Evolutionary conservation across 1,140 invertebrate genomes (phyloP).

Genomic region (Habropoda laboriosa): DNA sequence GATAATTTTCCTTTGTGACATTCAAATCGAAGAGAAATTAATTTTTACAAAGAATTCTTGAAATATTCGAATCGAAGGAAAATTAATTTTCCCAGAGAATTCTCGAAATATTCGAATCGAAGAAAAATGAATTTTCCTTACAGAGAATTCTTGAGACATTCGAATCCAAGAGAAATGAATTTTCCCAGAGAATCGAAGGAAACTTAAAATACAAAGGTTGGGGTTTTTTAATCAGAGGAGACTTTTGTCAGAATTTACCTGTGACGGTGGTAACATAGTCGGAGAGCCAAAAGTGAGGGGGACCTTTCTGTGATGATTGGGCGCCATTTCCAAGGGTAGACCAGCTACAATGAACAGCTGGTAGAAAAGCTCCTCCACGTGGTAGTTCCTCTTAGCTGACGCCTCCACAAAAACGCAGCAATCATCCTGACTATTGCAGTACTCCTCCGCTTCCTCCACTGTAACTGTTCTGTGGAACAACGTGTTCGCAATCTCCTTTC

Average conservation of each 20-base stretch:
- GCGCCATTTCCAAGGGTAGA: slow-evolving; percentile 93
- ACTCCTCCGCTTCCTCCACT: slow-evolving; percentile 86
- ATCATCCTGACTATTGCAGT: slow-evolving; percentile 87
- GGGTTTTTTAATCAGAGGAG: no score
- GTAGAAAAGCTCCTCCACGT: slow-evolving; percentile 91
- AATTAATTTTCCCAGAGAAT: no score
- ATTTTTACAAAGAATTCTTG: no score
- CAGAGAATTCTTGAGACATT: no score
- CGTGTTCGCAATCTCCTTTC: not conserved
- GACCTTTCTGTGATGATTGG: slow-evolving; percentile 90
- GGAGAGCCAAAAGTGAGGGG: slow-evolving; percentile 86
- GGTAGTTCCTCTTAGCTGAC: slow-evolving; percentile 90
- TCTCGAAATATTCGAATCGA: no score
- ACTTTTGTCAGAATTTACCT: no score
- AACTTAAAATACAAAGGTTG: not conserved
- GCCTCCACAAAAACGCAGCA: slow-evolving; percentile 90
- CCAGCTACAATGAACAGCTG: slow-evolving; percentile 90
- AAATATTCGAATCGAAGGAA: no score
- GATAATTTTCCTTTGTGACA: no score
- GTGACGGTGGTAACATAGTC: slow-evolving; percentile 85
- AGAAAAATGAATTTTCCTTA: no score
- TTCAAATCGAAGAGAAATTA: no score
- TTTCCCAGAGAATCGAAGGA: no score
- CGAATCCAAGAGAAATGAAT: no score
- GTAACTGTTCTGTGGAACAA: slow-evolving; percentile 84